Conservation (phyloP, 1,140 invertebrate genomes). For the Hestina assimilis region DNA sequence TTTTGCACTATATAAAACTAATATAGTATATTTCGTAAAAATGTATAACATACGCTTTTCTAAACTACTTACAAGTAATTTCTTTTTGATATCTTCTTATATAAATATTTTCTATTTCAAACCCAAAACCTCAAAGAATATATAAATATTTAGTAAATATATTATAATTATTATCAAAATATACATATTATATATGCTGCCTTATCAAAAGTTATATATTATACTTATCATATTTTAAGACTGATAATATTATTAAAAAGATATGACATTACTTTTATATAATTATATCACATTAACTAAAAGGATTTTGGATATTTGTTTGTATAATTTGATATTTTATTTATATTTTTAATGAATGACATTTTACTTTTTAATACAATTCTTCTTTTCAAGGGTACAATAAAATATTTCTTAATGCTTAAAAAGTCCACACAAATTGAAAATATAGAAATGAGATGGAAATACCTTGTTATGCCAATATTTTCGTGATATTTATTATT, state of each 20-base stretch:
- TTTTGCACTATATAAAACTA: background rate
- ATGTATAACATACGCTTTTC: background rate
- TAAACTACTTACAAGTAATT: background rate
- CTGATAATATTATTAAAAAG: conserved; percentile 19
- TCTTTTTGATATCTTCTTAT: background rate
- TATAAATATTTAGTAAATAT: background rate
- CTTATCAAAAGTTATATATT: conserved; percentile 17
- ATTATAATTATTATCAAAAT: background rate
- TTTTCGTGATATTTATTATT: no score
- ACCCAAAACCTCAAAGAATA: background rate
- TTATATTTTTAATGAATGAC: conserved; percentile 18
- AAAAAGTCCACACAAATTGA: no score
- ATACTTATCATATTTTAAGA: conserved; percentile 20
- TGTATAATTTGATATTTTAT: conserved; percentile 16
- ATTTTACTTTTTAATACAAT: conserved; percentile 3
- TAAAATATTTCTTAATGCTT: conserved; percentile 5
- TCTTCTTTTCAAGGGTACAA: background rate
- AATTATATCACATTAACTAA: conserved; percentile 7
- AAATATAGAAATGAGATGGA: no score
- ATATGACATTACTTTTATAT: conserved; percentile 20
- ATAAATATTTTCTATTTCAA: background rate
- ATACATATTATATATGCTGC: conserved; percentile 7
- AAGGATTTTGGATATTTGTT: conserved; percentile 19
- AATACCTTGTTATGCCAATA: no score
- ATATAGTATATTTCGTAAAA: background rate